phyloP scores from a whole-genome alignment of 2,113 vertebrate species.

The Rhynchomys soricoides region DNA sequence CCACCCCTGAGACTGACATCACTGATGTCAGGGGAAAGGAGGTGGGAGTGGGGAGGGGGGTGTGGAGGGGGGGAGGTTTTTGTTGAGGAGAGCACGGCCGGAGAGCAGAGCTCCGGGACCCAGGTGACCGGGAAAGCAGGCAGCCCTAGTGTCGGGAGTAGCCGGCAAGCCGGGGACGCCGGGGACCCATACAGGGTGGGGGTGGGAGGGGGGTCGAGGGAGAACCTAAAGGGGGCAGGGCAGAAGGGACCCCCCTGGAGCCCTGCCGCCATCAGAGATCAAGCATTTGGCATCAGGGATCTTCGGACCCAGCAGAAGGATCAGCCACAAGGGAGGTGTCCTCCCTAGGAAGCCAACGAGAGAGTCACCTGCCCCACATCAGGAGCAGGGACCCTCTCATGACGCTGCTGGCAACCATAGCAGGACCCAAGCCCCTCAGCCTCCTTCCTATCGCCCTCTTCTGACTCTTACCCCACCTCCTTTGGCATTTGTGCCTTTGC shows the following conservation, averaged over 20 bases:
- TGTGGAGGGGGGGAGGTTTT: constrained; percentile 78
- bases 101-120: constrained; percentile 82
- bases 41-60: constrained; percentile 74
- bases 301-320: constrained; percentile 79
- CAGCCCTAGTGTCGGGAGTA: constrained; percentile 73
- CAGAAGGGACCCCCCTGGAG: constrained; percentile 76
- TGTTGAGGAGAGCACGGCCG: constrained; percentile 77
- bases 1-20: constrained; percentile 85
- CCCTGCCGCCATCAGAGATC: constrained; percentile 78
- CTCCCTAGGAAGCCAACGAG: constrained; percentile 63
- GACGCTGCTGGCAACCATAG: constrained; percentile 58
- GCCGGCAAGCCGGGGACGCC: constrained; percentile 66
- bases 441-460: neutral
- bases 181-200: constrained; percentile 67
- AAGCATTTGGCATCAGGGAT: constrained; percentile 77
- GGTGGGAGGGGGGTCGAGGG: constrained; percentile 68
- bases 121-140: constrained; percentile 82
- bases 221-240: constrained; percentile 68
- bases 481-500: neutral
- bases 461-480: neutral
- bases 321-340: constrained; percentile 75
- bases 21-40: constrained; percentile 79
- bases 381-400: constrained; percentile 51
- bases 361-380: constrained; percentile 70
- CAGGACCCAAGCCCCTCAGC: constrained; percentile 53